Base-by-base conservation (phyloP, 2,113 vertebrate genomes). In the Thunnus maccoyii region DNA sequence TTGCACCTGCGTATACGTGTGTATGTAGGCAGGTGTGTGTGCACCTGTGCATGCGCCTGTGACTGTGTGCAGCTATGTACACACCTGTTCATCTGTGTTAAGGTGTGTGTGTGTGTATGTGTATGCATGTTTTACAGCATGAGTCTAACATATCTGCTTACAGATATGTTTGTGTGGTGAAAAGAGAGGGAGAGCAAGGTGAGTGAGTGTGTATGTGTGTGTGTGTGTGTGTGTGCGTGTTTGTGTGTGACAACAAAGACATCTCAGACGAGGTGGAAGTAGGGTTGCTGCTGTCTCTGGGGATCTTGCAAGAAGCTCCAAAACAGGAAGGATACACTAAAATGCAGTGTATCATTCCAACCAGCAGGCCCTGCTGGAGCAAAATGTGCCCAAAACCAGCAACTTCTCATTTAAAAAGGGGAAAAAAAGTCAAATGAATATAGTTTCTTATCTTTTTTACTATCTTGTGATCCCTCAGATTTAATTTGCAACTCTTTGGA, bases 211-310 rank as follows among this genome's bases (percentile, higher is more conserved):
- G 41, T 17, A 16, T 65, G 25, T 22, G 47, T 62, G 67, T 32
- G 52, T 63, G 54, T 36, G 54, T 4, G 66, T 58, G 41, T n/a
- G 16, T 65, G 30, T 22, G 47, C 57, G 67, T 32, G 52, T 63
- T 73, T 30, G 48, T 36, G 54, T 4, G 41, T 61, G 71, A 58
- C 51, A 46, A 76, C 54, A 61, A 78, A 82, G 51, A 65, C 51
- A 64, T 70, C 72, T 77, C 47, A 74, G 68, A 67, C 10, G 52
- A 66, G 46, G 66, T 69, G 60, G 58, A 82, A 64, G 60, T n/a
- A 13, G 32, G 60, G 67, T 73, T 80, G 76, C 71, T 83, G 73
- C 32, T 56, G 62, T 79, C 74, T 83, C 76, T 48, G 14, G 75
- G 67, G 82, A 71, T 68, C 20, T 20, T 17, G 54, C 10, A 56